These are phyloP conservation scores for Eupeodes latifasciatus DNA, from an alignment of 2,888 invertebrate species.

Conservation along the genomic window DNA sequence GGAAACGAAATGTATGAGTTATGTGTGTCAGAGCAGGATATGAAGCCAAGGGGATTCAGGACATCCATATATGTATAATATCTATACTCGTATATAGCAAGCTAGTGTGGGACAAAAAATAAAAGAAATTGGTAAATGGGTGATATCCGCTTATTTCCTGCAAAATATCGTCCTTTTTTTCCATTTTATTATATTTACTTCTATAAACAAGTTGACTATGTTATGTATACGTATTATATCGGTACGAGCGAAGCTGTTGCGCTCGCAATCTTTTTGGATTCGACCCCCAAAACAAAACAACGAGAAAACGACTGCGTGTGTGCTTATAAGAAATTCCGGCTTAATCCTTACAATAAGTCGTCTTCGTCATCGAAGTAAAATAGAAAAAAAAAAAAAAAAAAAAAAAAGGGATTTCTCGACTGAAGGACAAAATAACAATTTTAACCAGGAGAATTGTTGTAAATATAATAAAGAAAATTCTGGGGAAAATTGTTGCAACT, in stretches of 20 bases:
- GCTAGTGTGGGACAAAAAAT: conserved; percentile 39
- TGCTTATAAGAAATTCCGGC: conserved; percentile 41
- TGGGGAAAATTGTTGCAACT: conserved; percentile 42
- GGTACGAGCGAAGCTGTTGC: conserved; percentile 59
- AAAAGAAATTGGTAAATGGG: conserved; percentile 68
- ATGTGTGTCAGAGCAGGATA: conserved; percentile 22
- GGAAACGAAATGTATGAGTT: conserved; percentile 39
- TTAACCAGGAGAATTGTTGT: conserved; percentile 35
- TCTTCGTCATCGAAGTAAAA: neutral
- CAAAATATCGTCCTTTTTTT: conserved; percentile 19
- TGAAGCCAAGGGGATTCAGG: conserved; percentile 17
- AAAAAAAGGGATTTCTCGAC: neutral
- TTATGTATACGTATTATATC: conserved; percentile 23
- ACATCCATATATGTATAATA: conserved; percentile 4
- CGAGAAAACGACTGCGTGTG: neutral
- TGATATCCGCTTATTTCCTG: conserved; percentile 63
- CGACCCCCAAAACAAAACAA: conserved; percentile 44
- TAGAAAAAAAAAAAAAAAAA: too few relatives aligned
- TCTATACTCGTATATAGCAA: neutral
- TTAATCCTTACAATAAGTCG: conserved; percentile 45
- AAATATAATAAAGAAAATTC: conserved; percentile 56
- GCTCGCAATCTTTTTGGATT: neutral
- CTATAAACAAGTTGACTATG: neutral
- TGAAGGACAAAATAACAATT: conserved; percentile 42
- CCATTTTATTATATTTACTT: neutral